These are phyloP conservation scores for Dromas ardeola DNA, from an alignment of 2,113 vertebrate genomes.

Conservation along the genomic window DNA sequence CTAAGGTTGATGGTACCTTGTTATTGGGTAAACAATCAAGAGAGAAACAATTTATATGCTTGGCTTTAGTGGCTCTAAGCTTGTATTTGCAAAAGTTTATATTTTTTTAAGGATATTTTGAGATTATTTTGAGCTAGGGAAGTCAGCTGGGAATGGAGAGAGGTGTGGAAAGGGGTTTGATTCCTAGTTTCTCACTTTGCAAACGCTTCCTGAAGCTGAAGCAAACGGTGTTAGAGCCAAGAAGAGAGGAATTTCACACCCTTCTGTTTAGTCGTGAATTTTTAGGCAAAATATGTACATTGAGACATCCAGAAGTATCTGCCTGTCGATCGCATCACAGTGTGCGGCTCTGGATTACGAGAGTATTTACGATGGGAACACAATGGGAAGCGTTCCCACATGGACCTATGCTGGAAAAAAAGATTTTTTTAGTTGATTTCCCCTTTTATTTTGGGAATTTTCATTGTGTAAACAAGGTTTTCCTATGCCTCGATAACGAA, in stretches of 20 bases:
- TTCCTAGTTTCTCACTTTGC: neutral
- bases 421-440: neutral
- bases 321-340: accelerated
- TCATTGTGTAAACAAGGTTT: neutral
- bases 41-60: neutral
- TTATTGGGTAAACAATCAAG: neutral
- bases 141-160: neutral
- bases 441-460: neutral
- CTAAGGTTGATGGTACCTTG: neutral
- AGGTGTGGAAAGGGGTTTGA: neutral
- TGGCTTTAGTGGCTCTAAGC: neutral
- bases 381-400: accelerated
- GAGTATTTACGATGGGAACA: neutral
- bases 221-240: neutral
- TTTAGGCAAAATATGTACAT: neutral
- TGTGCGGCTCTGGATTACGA: accelerated
- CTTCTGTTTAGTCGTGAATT: neutral
- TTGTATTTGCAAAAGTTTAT: neutral
- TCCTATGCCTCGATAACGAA: neutral
- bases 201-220: neutral
- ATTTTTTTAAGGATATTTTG: neutral
- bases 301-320: neutral
- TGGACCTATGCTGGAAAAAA: neutral
- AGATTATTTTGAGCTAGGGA: neutral
- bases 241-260: neutral